phyloP scores from a whole-genome alignment of 1,140 invertebrate species.

The Drosophila santomea region DNA sequence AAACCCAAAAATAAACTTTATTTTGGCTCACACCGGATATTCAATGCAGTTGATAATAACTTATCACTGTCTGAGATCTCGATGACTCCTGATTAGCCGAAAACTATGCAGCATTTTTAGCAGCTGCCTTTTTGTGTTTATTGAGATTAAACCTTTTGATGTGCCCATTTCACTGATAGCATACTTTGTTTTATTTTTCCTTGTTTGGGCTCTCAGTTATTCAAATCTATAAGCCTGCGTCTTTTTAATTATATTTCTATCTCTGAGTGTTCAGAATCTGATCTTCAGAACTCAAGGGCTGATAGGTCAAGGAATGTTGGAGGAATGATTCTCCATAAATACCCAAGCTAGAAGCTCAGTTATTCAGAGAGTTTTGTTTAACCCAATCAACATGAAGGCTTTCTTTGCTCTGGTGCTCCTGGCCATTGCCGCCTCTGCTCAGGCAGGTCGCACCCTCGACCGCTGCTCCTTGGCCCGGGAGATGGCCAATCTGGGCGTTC shows the following conservation, averaged over 20 bases:
- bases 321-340: conserved; percentile 21
- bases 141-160: conserved; percentile 20
- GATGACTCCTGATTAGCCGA: conserved; percentile 6
- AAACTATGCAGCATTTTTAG: conserved; percentile 18
- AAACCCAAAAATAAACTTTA: too few species aligned
- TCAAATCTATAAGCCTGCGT: conserved; percentile 7
- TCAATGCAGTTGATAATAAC: too few species aligned
- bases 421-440: conserved; percentile 50
- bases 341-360: background rate
- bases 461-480: conserved; percentile 80
- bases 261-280: conserved; percentile 16
- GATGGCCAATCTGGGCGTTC: conserved; percentile 71
- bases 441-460: conserved; percentile 61
- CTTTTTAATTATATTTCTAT: conserved; percentile 39
- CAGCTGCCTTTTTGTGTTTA: background rate
- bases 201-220: conserved; percentile 16
- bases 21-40: too few species aligned
- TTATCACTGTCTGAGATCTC: too few species aligned
- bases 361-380: conserved; percentile 30
- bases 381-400: conserved; percentile 48
- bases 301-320: conserved; percentile 5
- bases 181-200: conserved; percentile 5
- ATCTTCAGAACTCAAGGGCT: conserved; percentile 18
- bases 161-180: conserved; percentile 26
- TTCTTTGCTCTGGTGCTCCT: conserved; percentile 45